Evolutionary conservation across 2,888 invertebrate species (phyloP), one percentile per base, ranked within the genome.

Genomic region (Villa cingulata): DNA sequence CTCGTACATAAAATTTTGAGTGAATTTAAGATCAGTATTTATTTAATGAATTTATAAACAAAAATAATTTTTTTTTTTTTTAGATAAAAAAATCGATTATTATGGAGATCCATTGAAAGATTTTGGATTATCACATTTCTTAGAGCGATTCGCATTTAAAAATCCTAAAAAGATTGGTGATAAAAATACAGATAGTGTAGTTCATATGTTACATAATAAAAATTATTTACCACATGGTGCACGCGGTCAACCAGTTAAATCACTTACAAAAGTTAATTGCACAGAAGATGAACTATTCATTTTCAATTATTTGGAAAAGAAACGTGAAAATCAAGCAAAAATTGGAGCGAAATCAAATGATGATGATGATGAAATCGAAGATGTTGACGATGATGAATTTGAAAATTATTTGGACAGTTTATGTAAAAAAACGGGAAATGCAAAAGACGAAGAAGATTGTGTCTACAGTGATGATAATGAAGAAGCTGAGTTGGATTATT

Each of bases 111-210:
- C 97, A 0, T 70, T 98, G 3, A 80, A 86, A 58, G 97, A 98
- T 69, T 92, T 96, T 64, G 84, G 86, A 0, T 72, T 91, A 34
- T 83, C 90, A 43, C 75, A 89, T 43, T 98, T 98, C 67, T 72
- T 98, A 41, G 96, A 98, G 61, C 76, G 96, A 39, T 97, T 96
- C 66, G 90, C 90, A 12, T 96, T 90, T 66, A 89, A 92, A 63
- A 98, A 98, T 72, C 88, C 88, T 0, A 88, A 87, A 64, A 81
- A 78, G 54, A 58, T 71, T 1, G 70, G 71, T 0, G 51, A 58
- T 16, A 57, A 61, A 23, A 55, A 74, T 15, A 51, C 71, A n/a
- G 45, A 67, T 68, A 37, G 74, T 70, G 56, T 73, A 2, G 41
- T 46, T 5, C 46, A 52, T 43, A 46, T 46, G n/a, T 12, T 41